These are phyloP conservation scores for Leptogaster cylindrica DNA, from an alignment of 2,888 invertebrate genomes.

Conservation along the genomic window DNA sequence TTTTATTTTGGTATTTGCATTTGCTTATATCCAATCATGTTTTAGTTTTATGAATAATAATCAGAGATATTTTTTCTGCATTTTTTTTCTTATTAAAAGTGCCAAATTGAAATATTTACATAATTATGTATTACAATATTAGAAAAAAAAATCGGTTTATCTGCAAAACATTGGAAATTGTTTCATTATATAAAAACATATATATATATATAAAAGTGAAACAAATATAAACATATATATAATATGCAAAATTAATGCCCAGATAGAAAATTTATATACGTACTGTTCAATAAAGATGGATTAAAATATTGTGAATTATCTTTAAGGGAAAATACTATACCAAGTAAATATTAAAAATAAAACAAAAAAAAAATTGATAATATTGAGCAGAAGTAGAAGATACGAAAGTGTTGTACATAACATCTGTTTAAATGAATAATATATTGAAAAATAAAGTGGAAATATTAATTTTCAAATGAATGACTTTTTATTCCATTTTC, in stretches of 20 bases:
- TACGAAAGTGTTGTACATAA: conserved; percentile 29
- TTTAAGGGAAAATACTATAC: not conserved
- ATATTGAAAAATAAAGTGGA: conserved; percentile 29
- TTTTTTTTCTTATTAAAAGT: conserved; percentile 22
- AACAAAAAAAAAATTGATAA: too few relatives aligned
- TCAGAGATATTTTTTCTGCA: too few relatives aligned
- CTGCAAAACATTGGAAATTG: not conserved
- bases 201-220: not conserved
- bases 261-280: conserved; percentile 31
- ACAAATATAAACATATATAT: conserved; percentile 1
- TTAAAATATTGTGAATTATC: conserved; percentile 19
- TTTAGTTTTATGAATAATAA: too few relatives aligned
- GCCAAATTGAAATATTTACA: conserved; percentile 30
- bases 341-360: conserved; percentile 3
- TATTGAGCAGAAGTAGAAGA: too few relatives aligned
- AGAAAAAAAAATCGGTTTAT: not conserved
- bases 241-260: conserved; percentile 11
- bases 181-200: too few relatives aligned
- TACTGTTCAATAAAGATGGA: conserved; percentile 12
- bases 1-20: too few relatives aligned
- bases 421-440: conserved; percentile 19
- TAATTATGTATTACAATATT: not conserved
- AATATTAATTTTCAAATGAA: conserved; percentile 19
- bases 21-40: too few relatives aligned
- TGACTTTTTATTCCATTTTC: not conserved